These are phyloP conservation scores for Henricia sp. DNA, from an alignment of 53 echinoderm and acorn worm genomes.

Conservation along the genomic window DNA sequence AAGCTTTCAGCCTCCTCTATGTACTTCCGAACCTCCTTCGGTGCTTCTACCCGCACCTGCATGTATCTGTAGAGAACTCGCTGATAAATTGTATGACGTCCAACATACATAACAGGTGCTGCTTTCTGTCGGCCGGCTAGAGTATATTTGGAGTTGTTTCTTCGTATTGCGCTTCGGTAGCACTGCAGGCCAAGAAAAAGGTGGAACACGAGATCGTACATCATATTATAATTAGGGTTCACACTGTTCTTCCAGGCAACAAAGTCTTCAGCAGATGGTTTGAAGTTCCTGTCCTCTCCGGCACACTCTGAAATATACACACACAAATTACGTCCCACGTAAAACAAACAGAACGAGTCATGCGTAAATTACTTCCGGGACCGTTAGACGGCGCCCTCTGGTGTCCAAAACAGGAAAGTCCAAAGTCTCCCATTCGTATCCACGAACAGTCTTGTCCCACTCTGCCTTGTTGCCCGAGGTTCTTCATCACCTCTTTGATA, in stretches of 20 bases:
- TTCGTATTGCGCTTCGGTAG: no score
- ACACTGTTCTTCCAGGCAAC: conserved; percentile 1
- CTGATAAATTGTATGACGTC: no score
- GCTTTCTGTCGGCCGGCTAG: no score
- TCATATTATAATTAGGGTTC: conserved; percentile 23
- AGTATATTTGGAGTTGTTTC: no score
- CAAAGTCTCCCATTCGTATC: conserved; percentile 40
- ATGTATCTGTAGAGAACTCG: no score
- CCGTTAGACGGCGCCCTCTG: neutral
- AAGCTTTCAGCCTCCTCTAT: no score
- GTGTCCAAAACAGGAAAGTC: conserved; percentile 32
- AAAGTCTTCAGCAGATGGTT: conserved; percentile 9
- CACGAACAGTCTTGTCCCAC: conserved; percentile 60
- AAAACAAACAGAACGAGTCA: neutral
- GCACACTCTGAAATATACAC: neutral
- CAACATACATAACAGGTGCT: no score
- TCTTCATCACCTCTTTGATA: conserved; percentile 46
- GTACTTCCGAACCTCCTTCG: no score
- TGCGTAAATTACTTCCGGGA: conserved; percentile 17
- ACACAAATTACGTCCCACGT: neutral
- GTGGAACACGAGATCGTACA: conserved; percentile 22
- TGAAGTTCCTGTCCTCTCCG: neutral
- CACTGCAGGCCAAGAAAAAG: conserved; percentile 14
- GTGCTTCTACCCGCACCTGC: no score
- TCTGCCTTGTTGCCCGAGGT: conserved; percentile 45